These are phyloP conservation scores for Gallinago undulata DNA, from an alignment of 2,113 vertebrate species.

Conservation along the genomic window DNA sequence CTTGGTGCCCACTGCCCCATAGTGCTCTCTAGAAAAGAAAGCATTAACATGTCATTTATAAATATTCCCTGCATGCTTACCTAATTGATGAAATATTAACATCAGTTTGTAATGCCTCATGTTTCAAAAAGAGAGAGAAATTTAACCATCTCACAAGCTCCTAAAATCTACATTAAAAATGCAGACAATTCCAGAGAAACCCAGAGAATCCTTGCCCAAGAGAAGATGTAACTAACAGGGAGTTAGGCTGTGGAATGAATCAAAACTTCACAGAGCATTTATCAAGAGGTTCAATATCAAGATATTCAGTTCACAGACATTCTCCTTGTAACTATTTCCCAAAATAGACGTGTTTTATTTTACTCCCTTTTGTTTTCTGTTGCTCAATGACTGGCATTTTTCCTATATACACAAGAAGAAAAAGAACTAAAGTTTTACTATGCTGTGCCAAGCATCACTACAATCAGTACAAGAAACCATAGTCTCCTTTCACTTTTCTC, in stretches of 20 bases:
- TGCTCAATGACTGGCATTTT: slow-evolving; percentile 2
- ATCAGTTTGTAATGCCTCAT: not conserved
- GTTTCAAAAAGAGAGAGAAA: not conserved
- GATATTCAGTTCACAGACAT: not conserved
- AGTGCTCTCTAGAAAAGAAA: not conserved
- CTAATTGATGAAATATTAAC: too few relatives aligned
- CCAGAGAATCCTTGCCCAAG: not conserved
- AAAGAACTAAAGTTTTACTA: not conserved
- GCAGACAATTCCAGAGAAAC: not conserved
- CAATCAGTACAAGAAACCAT: not conserved
- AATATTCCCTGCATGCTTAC: not conserved
- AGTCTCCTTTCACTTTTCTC: not conserved
- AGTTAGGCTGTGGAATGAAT: not conserved
- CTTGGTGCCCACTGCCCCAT: not conserved
- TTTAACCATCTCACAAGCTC: not conserved
- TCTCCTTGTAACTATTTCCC: not conserved
- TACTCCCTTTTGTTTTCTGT: not conserved
- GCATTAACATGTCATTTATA: not conserved
- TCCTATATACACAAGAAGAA: not conserved
- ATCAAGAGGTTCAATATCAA: not conserved
- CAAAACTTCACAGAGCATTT: not conserved
- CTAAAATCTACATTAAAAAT: not conserved
- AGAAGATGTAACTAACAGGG: not conserved
- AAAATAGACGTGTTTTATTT: not conserved
- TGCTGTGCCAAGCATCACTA: not conserved